phyloP scores from a whole-genome alignment of 1,140 invertebrate genomes.

The Drosophila kikkawai region DNA sequence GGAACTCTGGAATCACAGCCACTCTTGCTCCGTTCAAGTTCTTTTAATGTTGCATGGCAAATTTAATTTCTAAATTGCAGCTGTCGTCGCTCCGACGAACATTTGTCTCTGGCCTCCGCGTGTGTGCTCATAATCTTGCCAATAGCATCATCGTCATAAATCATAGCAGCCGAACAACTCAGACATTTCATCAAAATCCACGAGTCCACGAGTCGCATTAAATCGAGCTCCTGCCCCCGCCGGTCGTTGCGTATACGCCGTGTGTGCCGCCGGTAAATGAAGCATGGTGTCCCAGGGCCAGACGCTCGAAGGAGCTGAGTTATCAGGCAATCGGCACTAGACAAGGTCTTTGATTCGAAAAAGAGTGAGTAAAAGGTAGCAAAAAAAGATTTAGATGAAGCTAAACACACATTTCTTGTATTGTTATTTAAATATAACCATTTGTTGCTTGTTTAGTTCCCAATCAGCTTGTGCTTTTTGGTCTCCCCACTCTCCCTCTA shows the following conservation, averaged over 20 bases:
- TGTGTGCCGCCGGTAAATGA: constrained; percentile 42
- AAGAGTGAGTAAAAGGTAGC: background rate
- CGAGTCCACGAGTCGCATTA: constrained; percentile 4
- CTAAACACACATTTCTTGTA: background rate
- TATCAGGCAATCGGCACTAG: constrained; percentile 12
- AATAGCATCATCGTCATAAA: constrained; percentile 73
- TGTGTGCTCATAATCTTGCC: constrained; percentile 62
- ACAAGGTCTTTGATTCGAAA: constrained; percentile 3
- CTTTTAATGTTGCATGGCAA: constrained; percentile 81
- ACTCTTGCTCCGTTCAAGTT: constrained; percentile 25
- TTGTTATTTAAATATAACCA: background rate
- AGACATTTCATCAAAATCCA: constrained; percentile 59
- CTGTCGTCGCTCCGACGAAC: constrained; percentile 61
- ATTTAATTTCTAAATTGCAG: constrained; percentile 84
- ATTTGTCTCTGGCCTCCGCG: constrained; percentile 34
- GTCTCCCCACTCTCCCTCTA: background rate
- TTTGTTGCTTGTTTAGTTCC: background rate
- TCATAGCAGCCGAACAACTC: constrained; percentile 52
- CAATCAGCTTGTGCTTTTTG: background rate
- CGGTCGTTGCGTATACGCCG: constrained; percentile 45
- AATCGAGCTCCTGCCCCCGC: background rate
- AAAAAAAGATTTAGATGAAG: background rate
- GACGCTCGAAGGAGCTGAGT: constrained; percentile 24
- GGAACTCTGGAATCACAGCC: constrained; percentile 58
- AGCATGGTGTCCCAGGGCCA: constrained; percentile 42